Evolutionary conservation across 2,113 vertebrate genomes (phyloP), one percentile per base, ranked within the genome.

Genomic region (Turdus rufiventris): DNA sequence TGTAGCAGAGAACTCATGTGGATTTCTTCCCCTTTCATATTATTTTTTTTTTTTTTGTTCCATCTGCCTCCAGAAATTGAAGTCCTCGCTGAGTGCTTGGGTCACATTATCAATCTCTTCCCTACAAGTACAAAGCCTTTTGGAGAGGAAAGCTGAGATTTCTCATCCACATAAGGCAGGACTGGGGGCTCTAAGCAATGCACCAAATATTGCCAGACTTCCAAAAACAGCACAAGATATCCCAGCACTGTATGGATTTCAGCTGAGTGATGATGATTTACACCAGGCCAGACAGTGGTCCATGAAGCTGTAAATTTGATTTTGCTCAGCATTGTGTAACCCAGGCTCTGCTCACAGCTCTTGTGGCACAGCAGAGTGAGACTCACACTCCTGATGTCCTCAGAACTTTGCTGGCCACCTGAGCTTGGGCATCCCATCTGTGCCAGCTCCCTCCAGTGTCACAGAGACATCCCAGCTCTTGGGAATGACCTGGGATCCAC

Each of bases 361-460:
- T 3, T 5, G 28, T 7, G 61, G 42, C 66, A 77, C 66, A 14
- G 9, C 3, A 26, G 8, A 16, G 4, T 2, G 20, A 38, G 10
- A 43, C 15, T 28, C 19, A 2, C 14, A 1, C n/a, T 40, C 14
- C 62, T 34, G 67, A 38, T 19, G n/a, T 31, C 51, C 57, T 20
- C 36, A 17, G 33, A 17, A 18, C 26, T 43, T 56, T 0, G 0
- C 13, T 62, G 42, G 36, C 67, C 51, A 18, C 71, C 42, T 24
- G 56, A 75, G 51, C 51, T 24, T 5, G 67, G 66, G 42, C 33
- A 61, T 16, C 61, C 8, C 56, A 5, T 11, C 51, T 4, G 13
- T 29, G 36, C n/a, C 66, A 34, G 36, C 23, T 19, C 26, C 1
- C 0, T 14, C 10, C 3, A 21, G 42, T 2, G 0, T 0, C 3